Base-by-base conservation (phyloP, 2,797 vertebrate species). In the Linurgus olivaceus region DNA sequence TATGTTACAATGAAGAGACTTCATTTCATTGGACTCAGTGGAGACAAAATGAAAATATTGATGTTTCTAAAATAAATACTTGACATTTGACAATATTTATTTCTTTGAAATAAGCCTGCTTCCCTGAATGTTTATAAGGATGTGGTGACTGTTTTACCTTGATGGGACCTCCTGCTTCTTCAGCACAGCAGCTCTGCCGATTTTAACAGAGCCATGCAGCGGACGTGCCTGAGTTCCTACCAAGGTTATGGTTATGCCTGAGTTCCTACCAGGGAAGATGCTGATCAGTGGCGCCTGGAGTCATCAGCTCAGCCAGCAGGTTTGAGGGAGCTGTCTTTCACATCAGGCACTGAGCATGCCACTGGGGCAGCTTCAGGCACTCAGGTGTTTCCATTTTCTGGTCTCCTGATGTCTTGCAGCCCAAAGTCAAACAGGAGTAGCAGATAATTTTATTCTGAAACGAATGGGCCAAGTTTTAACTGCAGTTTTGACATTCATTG, bases 261-360 rank as follows among this genome's bases (percentile, higher is more conserved):
- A 62, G 19, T 50, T 90, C 35, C 78, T 52, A 2, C 23, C 1
- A 13, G 55, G 35, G 72, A 54, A 23, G 25, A 8, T 58, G 50
- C 24, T 52, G 29, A 48, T 65, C 48, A 0, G 2, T 47, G 61
- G 38, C 37, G n/a, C 1, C 0, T 21, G 50, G 51, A 65, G 33
- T 7, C 13, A 9, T 54, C 2, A 0, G 33, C 51, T 77, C 2
- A 1, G 20, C 45, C 47, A 17, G 44, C 33, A 65, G 59, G 26
- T 18, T 70, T 13, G 31, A 51, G 21, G 31, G 57, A 25, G 24
- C 7, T 2, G 1, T 44, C 29, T 35, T 52, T 65, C 2, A 1
- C 40, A 48, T 28, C 55, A 48, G 31, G 15, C 1, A 0, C 11
- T 11, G 19, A 35, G 18, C 3, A 0, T 0, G 1, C 38, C 1